Evolutionary conservation across 1,140 invertebrate genomes (phyloP).

Genomic region (Hypsibius dujardini): DNA sequence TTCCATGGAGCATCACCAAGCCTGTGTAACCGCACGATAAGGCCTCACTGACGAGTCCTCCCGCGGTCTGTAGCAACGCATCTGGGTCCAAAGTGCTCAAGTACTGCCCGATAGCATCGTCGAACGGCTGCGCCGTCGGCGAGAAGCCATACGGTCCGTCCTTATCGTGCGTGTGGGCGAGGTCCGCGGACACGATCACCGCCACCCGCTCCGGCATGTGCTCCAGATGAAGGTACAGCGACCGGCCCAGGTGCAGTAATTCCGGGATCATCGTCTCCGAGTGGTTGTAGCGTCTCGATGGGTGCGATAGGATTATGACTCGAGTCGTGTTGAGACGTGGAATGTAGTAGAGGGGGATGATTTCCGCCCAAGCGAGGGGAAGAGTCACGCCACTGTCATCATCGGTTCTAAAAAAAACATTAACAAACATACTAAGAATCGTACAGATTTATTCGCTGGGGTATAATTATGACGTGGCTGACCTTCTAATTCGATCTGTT

Average conservation of each 20-base stretch:
- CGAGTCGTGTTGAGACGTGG: neutral
- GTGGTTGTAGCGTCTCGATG: neutral
- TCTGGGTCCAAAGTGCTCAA: neutral
- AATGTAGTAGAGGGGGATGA: neutral
- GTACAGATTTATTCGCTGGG: too few relatives aligned
- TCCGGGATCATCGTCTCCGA: neutral
- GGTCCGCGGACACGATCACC: neutral
- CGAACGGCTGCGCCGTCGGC: neutral
- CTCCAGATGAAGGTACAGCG: neutral
- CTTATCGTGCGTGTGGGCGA: neutral
- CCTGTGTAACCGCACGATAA: constrained; percentile 3
- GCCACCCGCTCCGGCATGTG: neutral
- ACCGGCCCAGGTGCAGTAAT: neutral
- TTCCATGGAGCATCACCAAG: constrained; percentile 1
- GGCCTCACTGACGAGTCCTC: neutral
- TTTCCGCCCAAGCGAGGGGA: neutral
- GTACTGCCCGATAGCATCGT: neutral
- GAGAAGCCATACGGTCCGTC: neutral
- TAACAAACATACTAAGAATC: too few relatives aligned
- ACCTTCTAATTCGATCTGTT: too few relatives aligned
- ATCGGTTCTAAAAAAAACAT: too few relatives aligned
- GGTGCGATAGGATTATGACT: constrained; percentile 5
- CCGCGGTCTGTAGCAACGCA: neutral
- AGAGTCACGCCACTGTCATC: neutral
- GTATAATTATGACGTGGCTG: too few relatives aligned